Base-by-base conservation (phyloP, 2,888 invertebrate species). In the Rotaria sp. region DNA sequence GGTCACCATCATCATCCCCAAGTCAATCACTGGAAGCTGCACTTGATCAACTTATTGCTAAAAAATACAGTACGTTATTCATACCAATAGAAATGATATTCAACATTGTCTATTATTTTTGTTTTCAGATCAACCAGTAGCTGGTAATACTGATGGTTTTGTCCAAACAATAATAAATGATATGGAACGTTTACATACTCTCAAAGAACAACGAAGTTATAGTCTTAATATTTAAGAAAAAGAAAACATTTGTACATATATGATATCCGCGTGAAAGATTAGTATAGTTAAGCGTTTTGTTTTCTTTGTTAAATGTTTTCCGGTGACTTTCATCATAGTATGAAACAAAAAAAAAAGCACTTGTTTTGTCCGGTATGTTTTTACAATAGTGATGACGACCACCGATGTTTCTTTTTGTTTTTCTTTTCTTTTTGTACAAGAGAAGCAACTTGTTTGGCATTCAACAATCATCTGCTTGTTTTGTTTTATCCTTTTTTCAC, bases 61-160 rank as follows among this genome's bases (percentile, higher is more conserved):
- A 50, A 45, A 59, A 85, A 85, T 45, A 41, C 30, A 11, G 86
- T 86, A 86, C 55, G 55, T 35, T 45, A 45, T 8, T 45, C 11
- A 11, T 8, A 45, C 5, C 5, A 45, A 5, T 8, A 11, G 11
- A 45, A 45, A 45, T 8, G 45, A 45, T 45, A 45, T 45, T 45
- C 45, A 45, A 45, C 5, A 50, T 50, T 50, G 10, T 50, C 50
- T 18, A 13, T 3, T 50, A 13, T 18, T 50, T 18, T 18, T 18
- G 3, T n/a, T 26, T 26, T 41, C 26, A 84, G 55, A 35, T n/a
- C 41, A 45, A 45, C 80, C 11, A 26, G 86, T 86, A 18, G 86
- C 86, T 57, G 85, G 85, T 3, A 85, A 86, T 84, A n/a, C 85
- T 18, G 86, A 86, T 74, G 86, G 85, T 21, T 86, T 80, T 85